phyloP scores from a whole-genome alignment of 2,888 invertebrate genomes.

The Erynnis tages region DNA sequence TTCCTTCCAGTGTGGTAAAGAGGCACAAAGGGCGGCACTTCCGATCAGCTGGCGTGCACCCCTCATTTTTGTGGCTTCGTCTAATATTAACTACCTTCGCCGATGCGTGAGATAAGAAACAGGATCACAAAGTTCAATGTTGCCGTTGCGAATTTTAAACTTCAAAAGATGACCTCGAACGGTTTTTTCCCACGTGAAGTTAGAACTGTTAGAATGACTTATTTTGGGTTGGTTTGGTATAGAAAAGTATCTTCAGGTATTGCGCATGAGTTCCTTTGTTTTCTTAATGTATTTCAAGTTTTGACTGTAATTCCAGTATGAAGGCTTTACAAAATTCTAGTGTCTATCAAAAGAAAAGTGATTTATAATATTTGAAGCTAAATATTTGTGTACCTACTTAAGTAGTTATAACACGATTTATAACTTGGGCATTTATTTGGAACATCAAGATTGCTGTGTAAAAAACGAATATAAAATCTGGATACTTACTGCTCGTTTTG shows the following conservation, averaged over 20 bases:
- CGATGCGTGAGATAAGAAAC: conserved; percentile 23
- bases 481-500: too few species aligned
- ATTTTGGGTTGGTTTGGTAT: background rate
- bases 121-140: conserved; percentile 16
- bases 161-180: conserved; percentile 10
- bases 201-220: conserved; percentile 4
- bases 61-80: conserved; percentile 72
- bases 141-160: conserved; percentile 18
- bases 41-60: conserved; percentile 79
- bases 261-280: too few species aligned
- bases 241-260: background rate
- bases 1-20: conserved; percentile 68
- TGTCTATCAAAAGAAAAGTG: too few species aligned
- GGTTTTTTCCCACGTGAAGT: conserved; percentile 16
- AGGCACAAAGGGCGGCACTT: conserved; percentile 78
- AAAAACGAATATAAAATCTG: too few species aligned
- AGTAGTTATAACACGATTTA: too few species aligned
- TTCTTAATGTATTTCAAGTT: too few species aligned
- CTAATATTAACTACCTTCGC: conserved; percentile 62
- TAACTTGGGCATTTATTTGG: too few species aligned
- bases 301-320: too few species aligned
- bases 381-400: too few species aligned
- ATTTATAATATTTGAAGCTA: too few species aligned
- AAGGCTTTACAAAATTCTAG: too few species aligned
- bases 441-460: too few species aligned